Conservation (phyloP, 1,140 invertebrate genomes). For the Cyclargus thomasi region DNA sequence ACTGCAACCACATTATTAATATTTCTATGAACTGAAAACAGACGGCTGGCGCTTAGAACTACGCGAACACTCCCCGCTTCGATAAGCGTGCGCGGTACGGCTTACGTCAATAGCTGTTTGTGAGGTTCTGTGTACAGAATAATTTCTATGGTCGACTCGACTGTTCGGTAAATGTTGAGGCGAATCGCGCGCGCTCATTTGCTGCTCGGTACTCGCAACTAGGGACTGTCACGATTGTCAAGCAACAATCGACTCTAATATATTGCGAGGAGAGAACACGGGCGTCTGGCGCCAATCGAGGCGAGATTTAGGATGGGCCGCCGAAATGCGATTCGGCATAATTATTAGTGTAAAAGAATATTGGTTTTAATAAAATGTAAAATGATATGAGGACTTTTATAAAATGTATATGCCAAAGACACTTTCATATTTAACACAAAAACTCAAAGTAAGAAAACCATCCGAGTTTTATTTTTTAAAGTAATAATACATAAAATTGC, state of each 20-base stretch:
- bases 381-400: no score
- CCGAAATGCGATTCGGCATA: no score
- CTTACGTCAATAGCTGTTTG: background rate
- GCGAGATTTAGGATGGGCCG: no score
- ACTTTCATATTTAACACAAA: no score
- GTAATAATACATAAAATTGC: no score
- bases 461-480: no score
- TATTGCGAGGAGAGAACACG: no score
- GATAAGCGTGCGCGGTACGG: conserved; percentile 29
- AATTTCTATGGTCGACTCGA: background rate
- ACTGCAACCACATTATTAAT: conserved; percentile 47
- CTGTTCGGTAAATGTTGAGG: background rate
- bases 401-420: no score
- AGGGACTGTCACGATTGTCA: background rate
- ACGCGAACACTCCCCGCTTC: conserved; percentile 17
- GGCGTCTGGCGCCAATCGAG: no score
- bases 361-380: no score
- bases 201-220: background rate
- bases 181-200: background rate
- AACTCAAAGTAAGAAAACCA: no score
- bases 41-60: conserved; percentile 35
- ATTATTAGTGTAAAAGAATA: background rate
- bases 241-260: no score
- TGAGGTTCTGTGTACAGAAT: conserved; percentile 15
- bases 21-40: conserved; percentile 55